Base-by-base conservation (phyloP, 2,797 vertebrate species). In the Sandelia bainsii region DNA sequence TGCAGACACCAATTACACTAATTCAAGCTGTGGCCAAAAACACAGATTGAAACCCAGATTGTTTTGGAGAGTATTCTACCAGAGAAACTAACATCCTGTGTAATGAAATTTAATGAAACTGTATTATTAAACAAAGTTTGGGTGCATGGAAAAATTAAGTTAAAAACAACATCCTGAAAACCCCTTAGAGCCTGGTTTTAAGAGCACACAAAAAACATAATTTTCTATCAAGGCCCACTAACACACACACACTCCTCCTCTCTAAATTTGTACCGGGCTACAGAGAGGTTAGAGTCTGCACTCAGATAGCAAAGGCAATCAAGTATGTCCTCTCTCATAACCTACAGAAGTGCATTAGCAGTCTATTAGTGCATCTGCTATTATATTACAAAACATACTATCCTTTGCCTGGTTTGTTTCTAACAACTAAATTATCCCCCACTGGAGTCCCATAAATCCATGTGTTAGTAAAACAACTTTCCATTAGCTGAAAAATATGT, bases 81-180 rank as follows among this genome's bases (percentile, higher is more conserved):
- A 65, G 2, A 52, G 34, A 51, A 71, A n/a, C 48, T 7, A 29
- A 5, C 39, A 34, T 40, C 53, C 22, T 56, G 34, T 42, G 34
- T 67, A 67, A 58, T 71, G 25, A 62, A 58, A 66, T 42, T 27
- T 67, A 66, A 58, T 71, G 25, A 63, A 58, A 66, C 17, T 65
- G 12, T 57, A 20, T 59, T 61, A 64, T 56, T 32, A 51, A 60
- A 67, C 53, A 69, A 10, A 23, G 13, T 8, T 57, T 56, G 6
- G 29, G 37, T 67, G 20, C 3, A 44, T 50, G n/a, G 39, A 63
- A 52, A 62, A 59, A 29, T 19, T 0, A 58, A 3, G 39, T 58
- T 57, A 74, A 58, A 65, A 75, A 58, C 29, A 76, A 29, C 42
- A 48, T 57, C 23, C 51, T 60, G 4, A 64, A 72, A 85, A 64